These are phyloP conservation scores for Miniopterus natalensis DNA, from an alignment of 2,113 vertebrate genomes.

Conservation along the genomic window DNA sequence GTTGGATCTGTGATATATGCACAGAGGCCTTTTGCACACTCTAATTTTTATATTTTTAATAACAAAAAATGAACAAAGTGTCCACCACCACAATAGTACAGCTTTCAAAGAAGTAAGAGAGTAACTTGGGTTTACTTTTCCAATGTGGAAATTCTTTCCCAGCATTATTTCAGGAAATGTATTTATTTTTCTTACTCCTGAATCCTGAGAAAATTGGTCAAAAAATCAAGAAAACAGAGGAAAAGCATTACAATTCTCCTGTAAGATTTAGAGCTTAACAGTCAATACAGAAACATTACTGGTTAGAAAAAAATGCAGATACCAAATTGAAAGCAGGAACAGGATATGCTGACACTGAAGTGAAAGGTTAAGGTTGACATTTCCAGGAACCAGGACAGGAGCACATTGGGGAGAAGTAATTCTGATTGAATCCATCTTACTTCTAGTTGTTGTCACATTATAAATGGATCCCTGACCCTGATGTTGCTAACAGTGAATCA, in stretches of 20 bases:
- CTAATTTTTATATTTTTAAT: constrained; percentile 15
- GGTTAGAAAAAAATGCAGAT: background rate
- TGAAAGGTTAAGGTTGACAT: background rate
- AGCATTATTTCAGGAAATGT: background rate
- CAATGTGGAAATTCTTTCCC: background rate
- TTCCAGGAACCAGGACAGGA: background rate
- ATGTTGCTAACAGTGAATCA: background rate
- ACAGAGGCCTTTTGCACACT: background rate
- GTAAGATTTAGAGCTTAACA: background rate
- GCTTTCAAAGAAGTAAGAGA: background rate
- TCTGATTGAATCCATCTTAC: background rate
- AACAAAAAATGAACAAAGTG: background rate
- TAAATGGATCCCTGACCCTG: background rate
- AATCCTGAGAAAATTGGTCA: background rate
- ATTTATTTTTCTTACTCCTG: background rate
- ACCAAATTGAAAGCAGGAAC: background rate
- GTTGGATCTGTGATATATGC: background rate
- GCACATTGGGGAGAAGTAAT: background rate
- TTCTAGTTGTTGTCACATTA: background rate
- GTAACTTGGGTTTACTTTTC: background rate
- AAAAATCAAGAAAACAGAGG: background rate
- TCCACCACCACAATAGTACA: background rate
- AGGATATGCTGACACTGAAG: background rate
- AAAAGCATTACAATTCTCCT: background rate
- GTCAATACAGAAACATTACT: background rate